phyloP scores from a whole-genome alignment of 1,140 invertebrate genomes.

The Formica exsecta region DNA sequence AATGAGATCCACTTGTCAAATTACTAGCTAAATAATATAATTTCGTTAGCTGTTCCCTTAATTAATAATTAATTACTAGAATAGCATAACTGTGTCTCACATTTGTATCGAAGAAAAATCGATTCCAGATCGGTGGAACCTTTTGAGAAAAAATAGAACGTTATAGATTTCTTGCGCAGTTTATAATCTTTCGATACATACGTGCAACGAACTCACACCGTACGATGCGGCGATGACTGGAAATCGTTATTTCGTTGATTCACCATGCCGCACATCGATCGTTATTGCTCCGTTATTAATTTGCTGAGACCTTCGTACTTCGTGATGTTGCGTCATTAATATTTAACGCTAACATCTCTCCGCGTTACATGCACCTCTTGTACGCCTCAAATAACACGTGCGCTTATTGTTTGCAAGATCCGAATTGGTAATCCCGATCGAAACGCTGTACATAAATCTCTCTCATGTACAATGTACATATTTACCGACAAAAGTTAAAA shows the following conservation, averaged over 20 bases:
- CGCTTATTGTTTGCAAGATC: conserved; percentile 59
- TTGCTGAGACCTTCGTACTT: conserved; percentile 72
- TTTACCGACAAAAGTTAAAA: not conserved
- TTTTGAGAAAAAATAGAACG: not conserved
- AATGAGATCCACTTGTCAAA: conserved; percentile 1
- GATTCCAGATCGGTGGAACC: not conserved
- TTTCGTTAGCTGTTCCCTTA: not conserved
- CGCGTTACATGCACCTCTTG: conserved; percentile 47
- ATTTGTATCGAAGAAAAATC: not conserved
- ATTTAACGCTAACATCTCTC: conserved; percentile 72
- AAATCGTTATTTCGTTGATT: conserved; percentile 82
- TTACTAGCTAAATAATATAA: not conserved
- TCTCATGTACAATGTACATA: too few species aligned
- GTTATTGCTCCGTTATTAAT: conserved; percentile 77
- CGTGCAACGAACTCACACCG: conserved; percentile 70
- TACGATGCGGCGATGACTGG: conserved; percentile 76
- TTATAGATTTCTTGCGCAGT: conserved; percentile 1
- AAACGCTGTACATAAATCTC: not conserved
- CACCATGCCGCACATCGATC: conserved; percentile 71
- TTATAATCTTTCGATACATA: conserved; percentile 19
- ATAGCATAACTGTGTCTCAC: not conserved
- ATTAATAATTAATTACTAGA: not conserved
- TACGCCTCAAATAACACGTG: conserved; percentile 45
- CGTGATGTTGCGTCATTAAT: conserved; percentile 77
- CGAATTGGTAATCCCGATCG: conserved; percentile 49